Evolutionary conservation across 2,797 vertebrate genomes (phyloP).

Genomic region (Sebastes trivittatus): DNA sequence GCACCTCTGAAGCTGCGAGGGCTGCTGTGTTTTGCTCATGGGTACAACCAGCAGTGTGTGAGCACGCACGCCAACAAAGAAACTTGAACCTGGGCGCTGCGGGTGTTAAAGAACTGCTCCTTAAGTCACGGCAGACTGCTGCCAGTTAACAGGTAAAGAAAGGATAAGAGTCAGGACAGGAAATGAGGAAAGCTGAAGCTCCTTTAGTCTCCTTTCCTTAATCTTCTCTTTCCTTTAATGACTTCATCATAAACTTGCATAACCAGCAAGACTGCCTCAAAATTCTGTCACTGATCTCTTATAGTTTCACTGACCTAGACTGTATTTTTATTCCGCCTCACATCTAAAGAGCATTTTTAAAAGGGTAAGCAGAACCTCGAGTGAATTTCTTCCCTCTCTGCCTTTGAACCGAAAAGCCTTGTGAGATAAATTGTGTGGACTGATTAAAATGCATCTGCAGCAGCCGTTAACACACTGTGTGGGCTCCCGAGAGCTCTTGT

Average conservation of each 20-base stretch:
- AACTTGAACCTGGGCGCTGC: slow-evolving; percentile 32
- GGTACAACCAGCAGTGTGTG: slow-evolving; percentile 28
- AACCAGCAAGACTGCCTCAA: slow-evolving; percentile 28
- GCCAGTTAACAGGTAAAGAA: background rate
- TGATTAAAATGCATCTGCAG: slow-evolving; percentile 69
- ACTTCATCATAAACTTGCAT: slow-evolving; percentile 43
- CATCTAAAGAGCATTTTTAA: slow-evolving; percentile 44
- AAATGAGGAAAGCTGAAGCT: background rate
- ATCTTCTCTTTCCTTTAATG: slow-evolving; percentile 28
- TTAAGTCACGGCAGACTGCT: slow-evolving; percentile 20
- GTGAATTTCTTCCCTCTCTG: slow-evolving; percentile 34
- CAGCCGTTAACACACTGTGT: slow-evolving; percentile 57
- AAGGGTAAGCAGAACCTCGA: slow-evolving; percentile 43
- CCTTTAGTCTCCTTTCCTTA: slow-evolving; percentile 6
- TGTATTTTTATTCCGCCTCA: slow-evolving; percentile 4
- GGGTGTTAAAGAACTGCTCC: slow-evolving; percentile 19
- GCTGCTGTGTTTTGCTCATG: slow-evolving; percentile 48
- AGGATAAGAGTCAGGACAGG: background rate
- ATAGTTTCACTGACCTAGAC: slow-evolving; percentile 34
- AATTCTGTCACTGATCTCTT: slow-evolving; percentile 25
- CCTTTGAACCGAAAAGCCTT: slow-evolving; percentile 40
- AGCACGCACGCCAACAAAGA: slow-evolving; percentile 21
- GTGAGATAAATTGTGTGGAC: slow-evolving; percentile 44
- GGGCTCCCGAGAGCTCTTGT: slow-evolving; percentile 58
- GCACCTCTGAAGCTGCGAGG: slow-evolving; percentile 28